These are phyloP conservation scores for Muschampia plurimacula DNA, from an alignment of 2,888 invertebrate species.

Conservation along the genomic window DNA sequence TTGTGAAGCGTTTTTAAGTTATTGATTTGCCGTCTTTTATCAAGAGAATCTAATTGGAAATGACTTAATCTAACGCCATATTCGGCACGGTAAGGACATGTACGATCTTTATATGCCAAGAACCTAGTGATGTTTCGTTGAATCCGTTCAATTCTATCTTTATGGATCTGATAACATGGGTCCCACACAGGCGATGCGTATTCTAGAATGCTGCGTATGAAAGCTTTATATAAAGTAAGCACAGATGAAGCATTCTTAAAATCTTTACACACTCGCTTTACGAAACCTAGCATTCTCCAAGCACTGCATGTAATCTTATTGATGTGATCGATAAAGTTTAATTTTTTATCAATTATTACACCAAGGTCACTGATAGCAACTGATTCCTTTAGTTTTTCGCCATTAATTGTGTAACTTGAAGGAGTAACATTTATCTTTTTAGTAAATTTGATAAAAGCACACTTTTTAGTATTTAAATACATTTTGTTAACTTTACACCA, in stretches of 20 bases:
- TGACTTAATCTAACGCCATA: neutral
- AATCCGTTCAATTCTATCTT: neutral
- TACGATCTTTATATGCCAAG: neutral
- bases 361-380: too few species aligned
- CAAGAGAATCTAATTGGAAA: neutral
- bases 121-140: neutral
- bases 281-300: too few species aligned
- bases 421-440: too few species aligned
- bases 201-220: neutral
- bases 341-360: too few species aligned
- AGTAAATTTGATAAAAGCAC: too few species aligned
- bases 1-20: neutral
- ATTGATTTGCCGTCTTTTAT: neutral
- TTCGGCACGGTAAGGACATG: neutral
- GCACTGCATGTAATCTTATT: too few species aligned
- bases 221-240: neutral
- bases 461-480: too few species aligned
- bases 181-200: neutral
- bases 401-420: too few species aligned
- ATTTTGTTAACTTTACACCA: too few species aligned
- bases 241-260: neutral
- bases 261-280: too few species aligned
- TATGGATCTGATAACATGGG: neutral
- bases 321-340: too few species aligned
- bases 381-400: too few species aligned